Evolutionary conservation across 1,140 invertebrate genomes (phyloP).

Genomic region (Hylyphantes graminicola): DNA sequence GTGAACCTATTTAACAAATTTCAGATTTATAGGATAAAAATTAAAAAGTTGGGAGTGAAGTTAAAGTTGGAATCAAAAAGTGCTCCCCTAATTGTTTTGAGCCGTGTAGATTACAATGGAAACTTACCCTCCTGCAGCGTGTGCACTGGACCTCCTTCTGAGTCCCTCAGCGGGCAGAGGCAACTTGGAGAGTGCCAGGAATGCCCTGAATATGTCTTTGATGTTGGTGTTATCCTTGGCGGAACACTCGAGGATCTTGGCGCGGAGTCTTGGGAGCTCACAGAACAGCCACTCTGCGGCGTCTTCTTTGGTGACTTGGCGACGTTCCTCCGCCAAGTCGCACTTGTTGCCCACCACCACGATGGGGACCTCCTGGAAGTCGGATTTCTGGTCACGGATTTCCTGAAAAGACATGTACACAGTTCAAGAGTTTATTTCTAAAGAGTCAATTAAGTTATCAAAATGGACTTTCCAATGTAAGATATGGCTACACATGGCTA

Average conservation of each 20-base stretch:
- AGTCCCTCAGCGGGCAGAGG: conserved; percentile 68
- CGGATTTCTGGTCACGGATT: conserved; percentile 81
- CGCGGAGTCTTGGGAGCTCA: conserved; percentile 72
- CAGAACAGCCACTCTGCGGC: conserved; percentile 84
- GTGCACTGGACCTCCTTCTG: conserved; percentile 80
- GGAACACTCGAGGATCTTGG: conserved; percentile 79
- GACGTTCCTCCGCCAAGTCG: conserved; percentile 75
- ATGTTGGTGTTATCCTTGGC: conserved; percentile 82
- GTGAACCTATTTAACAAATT: too few relatives aligned
- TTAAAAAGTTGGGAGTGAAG: too few relatives aligned
- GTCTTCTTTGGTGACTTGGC: conserved; percentile 75
- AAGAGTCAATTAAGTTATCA: background rate
- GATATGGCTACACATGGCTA: too few relatives aligned
- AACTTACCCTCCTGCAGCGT: conserved; percentile 68
- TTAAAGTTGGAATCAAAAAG: too few relatives aligned
- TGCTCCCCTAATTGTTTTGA: too few relatives aligned
- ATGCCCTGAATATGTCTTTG: conserved; percentile 74
- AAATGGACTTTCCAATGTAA: too few relatives aligned
- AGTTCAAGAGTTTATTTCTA: background rate
- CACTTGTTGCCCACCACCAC: conserved; percentile 87
- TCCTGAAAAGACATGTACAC: conserved; percentile 71
- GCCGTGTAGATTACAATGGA: conserved; percentile 30
- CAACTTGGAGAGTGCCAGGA: conserved; percentile 64
- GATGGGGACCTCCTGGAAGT: conserved; percentile 85
- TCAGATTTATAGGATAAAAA: too few relatives aligned